Base-by-base conservation (phyloP, 2,888 invertebrate genomes). In the Lasioglossum figueresi region DNA sequence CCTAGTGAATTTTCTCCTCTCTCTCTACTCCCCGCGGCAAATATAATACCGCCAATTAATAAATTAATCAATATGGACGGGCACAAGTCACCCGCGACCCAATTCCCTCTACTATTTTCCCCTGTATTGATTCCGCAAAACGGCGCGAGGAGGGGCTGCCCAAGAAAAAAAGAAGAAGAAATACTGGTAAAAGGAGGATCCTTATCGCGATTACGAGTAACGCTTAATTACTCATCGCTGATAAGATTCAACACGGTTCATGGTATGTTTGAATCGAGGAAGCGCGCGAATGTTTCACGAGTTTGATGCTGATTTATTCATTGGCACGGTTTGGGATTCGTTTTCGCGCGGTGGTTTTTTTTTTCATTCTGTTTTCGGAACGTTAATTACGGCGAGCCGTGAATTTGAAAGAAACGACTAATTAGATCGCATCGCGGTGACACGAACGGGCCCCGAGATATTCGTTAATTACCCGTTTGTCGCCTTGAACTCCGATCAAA, bases 41-140 rank as follows among this genome's bases (percentile, higher is more conserved):
- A n/a, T 40, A 70, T 70, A 40, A 37, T 70, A 37, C n/a, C 37
- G 23, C 68, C 37, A 37, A 40, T 48, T 73, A 48, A 34, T 73
- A 73, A 73, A 48, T 73, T 73, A 73, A 73, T 73, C 48, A 23
- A 73, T 73, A 73, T 14, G 34, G 34, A 40, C 37, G 23, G 8
- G 34, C 12, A 34, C 48, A 23, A 48, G 48, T 34, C 34, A 48
- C 40, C 68, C 37, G 37, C 68, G 68, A 70, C 68, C 68, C n/a
- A 70, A 14, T 70, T 70, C 34, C 31, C 31, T 34, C 23, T 34
- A 52, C 31, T 73, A 23, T 73, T 34, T 16, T 34, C 34, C 66
- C 34, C 48, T 4, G 31, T 48, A 48, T 72, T 16, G 72, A 72
- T 48, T 73, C 23, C 68, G 48, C 23, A 23, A 70, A 73, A 34